A percentile compares a stretch with the other conserved stretches of the same genome.
phyloP scores from a whole-genome alignment of 1,140 invertebrate genomes.

The Leptestheria dahalacensis region DNA sequence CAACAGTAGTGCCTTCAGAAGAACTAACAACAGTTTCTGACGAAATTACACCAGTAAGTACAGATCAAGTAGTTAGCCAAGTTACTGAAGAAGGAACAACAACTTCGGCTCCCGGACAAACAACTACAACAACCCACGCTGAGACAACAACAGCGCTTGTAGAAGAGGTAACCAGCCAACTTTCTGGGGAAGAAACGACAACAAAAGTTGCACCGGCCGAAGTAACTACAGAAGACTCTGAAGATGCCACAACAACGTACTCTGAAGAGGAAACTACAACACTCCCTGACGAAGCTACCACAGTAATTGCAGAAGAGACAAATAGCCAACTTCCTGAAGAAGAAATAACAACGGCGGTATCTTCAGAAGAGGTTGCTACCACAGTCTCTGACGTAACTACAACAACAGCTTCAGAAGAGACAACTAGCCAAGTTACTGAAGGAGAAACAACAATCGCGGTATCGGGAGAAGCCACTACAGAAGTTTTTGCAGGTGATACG shows the following conservation, averaged over 20 bases:
- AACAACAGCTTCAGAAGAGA: neutral
- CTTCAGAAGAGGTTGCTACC: neutral
- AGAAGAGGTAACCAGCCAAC: too few species aligned
- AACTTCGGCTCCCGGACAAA: neutral
- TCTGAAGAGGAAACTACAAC: neutral
- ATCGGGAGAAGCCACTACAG: neutral
- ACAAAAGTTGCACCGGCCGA: neutral
- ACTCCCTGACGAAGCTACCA: neutral
- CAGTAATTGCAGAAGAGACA: neutral
- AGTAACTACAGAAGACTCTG: neutral
- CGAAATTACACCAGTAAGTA: neutral
- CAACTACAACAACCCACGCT: neutral
- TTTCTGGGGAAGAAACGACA: too few species aligned
- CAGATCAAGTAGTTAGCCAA: too few species aligned
- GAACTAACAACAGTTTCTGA: neutral
- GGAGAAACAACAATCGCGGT: neutral
- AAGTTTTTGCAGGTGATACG: neutral
- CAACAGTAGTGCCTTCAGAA: neutral
- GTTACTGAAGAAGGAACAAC: neutral
- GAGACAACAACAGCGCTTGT: neutral
- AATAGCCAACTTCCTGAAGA: neutral
- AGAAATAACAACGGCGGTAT: neutral
- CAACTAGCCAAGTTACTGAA: neutral
- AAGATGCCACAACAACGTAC: neutral
- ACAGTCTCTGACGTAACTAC: neutral